Base-by-base conservation (phyloP, 2,113 vertebrate genomes). In the Festucalex cinctus region DNA sequence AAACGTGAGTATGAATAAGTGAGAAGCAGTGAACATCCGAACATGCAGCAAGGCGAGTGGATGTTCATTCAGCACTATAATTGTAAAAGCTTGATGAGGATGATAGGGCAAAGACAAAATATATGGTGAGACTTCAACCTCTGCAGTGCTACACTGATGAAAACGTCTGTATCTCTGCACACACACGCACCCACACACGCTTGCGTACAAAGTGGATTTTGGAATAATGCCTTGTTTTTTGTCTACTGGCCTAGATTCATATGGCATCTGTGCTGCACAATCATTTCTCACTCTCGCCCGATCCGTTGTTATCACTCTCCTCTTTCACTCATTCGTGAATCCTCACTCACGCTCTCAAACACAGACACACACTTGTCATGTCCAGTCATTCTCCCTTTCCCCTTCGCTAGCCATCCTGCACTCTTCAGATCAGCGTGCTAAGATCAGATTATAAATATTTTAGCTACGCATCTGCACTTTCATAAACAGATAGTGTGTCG, bases 201-300 rank as follows among this genome's bases (percentile, higher is more conserved):
- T 76, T 74, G 64, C 39, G 56, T 75, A 76, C 73, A 77, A 79
- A 85, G 82, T 85, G 74, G 83, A 87, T 86, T 88, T 87, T 90
- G 75, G 78, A 86, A 86, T 79, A 87, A 86, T 82, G 79, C 76
- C 75, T 79, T 75, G 57, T 83, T 81, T 82, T 80, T 78, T 75
- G 70, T 71, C 63, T 77, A 76, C 70, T 88, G 87, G 78, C 87
- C 87, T 85, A 88, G 87, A 88, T 90, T 89, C 72, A 76, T 84
- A 85, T 88, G 85, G 82, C 86, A 88, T 88, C 86, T 88, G 87
- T 87, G 88, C 76, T 80, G 76, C 76, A 85, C 75, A 81, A 84
- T 84, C 77, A 78, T 82, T 71, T 69, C 79, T 77, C 59, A 49
- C 70, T 76, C 66, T 13, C 24, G n/a, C 51, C 10, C 51, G 4